Percentiles rank a stretch among this genome's conserved stretches.
These are phyloP conservation scores for Melospiza melodia DNA, from an alignment of 2,113 vertebrate genomes.

Conservation along the genomic window DNA sequence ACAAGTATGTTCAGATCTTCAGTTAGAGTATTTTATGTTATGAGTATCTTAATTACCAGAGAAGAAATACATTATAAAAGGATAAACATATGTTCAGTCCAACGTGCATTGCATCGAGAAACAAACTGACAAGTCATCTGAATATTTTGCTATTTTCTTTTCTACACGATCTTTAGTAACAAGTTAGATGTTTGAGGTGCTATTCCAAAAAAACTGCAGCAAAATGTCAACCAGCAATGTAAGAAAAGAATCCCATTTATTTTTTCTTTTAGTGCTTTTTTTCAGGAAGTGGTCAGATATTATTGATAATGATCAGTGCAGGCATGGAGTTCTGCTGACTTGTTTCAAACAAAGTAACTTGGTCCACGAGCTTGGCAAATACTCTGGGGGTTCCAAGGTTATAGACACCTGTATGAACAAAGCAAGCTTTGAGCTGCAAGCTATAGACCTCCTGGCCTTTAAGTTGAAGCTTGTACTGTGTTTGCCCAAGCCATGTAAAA, in stretches of 20 bases:
- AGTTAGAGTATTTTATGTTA: constrained; percentile 65
- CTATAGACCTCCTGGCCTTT: constrained; percentile 83
- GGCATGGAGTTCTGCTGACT: constrained; percentile 93
- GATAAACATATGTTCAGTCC: constrained; percentile 69
- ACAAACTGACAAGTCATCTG: constrained; percentile 62
- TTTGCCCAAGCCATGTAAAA: constrained; percentile 95
- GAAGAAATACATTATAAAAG: constrained; percentile 73
- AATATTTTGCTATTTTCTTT: constrained; percentile 64
- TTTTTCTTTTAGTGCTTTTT: constrained; percentile 35
- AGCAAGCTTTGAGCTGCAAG: constrained; percentile 88
- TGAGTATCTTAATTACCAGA: constrained; percentile 68
- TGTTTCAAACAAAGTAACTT: constrained; percentile 85
- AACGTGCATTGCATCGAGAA: constrained; percentile 74
- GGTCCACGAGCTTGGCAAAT: constrained; percentile 87
- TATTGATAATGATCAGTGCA: constrained; percentile 92
- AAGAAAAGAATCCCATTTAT: constrained; percentile 50
- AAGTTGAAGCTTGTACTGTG: constrained; percentile 89
- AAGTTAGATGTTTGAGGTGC: constrained; percentile 63
- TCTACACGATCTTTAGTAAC: constrained; percentile 66
- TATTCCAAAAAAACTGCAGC: constrained; percentile 66
- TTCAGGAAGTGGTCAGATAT: constrained; percentile 73
- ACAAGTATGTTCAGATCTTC: constrained; percentile 60
- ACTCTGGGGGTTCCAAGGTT: constrained; percentile 92
- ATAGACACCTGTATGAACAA: constrained; percentile 93
- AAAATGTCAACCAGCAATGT: constrained; percentile 63